Evolutionary conservation across 2,888 invertebrate genomes (phyloP).

Genomic region (Pterostichus madidus): DNA sequence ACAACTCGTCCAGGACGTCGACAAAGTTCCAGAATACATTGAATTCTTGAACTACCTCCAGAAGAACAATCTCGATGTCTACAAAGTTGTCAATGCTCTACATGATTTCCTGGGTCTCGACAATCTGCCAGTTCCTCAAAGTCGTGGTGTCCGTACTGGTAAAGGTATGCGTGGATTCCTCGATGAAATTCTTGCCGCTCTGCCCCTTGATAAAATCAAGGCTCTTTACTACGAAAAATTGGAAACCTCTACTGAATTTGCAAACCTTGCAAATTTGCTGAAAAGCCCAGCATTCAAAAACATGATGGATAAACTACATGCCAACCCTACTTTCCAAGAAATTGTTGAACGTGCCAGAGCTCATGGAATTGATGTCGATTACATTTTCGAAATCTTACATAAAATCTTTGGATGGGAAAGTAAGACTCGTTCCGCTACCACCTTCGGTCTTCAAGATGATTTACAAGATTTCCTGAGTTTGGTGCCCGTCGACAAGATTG

Average conservation of each 20-base stretch:
- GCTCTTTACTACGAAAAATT: constrained; percentile 72
- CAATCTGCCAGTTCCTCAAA: not conserved
- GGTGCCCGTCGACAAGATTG: constrained; percentile 70
- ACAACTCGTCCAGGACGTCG: constrained; percentile 68
- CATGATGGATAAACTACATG: constrained; percentile 45
- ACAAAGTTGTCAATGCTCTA: constrained; percentile 69
- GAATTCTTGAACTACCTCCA: constrained; percentile 71
- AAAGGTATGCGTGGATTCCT: constrained; percentile 70
- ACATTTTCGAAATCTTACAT: constrained; percentile 51
- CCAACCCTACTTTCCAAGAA: constrained; percentile 64
- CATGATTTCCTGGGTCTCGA: constrained; percentile 70
- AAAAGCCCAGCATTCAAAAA: constrained; percentile 66
- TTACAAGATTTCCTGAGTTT: constrained; percentile 69
- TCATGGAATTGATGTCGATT: constrained; percentile 51
- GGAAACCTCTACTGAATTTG: constrained; percentile 69
- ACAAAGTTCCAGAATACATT: constrained; percentile 67
- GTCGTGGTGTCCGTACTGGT: constrained; percentile 68
- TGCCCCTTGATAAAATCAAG: constrained; percentile 72
- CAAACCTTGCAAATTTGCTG: constrained; percentile 69
- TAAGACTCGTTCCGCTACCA: not conserved
- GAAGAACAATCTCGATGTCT: constrained; percentile 71
- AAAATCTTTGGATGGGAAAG: constrained; percentile 49
- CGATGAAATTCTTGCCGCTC: constrained; percentile 69
- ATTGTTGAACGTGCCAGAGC: constrained; percentile 29
- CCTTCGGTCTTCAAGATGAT: constrained; percentile 65